A percentile compares a stretch with the other conserved stretches of the same genome.
Conservation (phyloP, 30 jellyfish, hydroid and myxozoan genomes). For the Hydractinia echinata region DNA sequence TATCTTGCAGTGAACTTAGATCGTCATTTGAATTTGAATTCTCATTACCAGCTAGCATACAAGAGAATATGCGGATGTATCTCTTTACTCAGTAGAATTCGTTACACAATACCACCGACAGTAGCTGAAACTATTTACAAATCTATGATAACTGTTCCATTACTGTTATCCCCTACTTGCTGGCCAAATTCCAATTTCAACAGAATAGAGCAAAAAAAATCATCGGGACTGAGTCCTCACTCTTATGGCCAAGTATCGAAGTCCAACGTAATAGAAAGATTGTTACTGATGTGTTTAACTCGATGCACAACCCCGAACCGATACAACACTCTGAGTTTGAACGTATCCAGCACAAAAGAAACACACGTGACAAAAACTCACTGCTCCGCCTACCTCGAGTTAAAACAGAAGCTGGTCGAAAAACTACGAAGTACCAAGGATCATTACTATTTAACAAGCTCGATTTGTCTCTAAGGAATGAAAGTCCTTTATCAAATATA, state of each 20-base stretch:
- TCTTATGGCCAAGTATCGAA: conserved; percentile 53
- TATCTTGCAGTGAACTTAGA: conserved; percentile 54
- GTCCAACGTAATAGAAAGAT: conserved; percentile 37
- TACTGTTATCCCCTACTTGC: conserved; percentile 55
- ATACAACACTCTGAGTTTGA: conserved; percentile 18
- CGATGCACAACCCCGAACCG: conserved; percentile 36
- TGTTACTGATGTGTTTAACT: conserved; percentile 53
- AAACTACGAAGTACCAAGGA: neutral
- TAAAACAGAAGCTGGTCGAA: neutral
- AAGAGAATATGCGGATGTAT: conserved; percentile 42
- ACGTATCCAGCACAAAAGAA: conserved; percentile 20
- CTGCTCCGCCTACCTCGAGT: conserved; percentile 1
- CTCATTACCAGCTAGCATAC: conserved; percentile 44
- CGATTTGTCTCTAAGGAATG: neutral
- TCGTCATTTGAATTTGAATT: conserved; percentile 48
- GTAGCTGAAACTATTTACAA: conserved; percentile 36
- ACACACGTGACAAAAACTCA: conserved; percentile 39
- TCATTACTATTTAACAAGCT: neutral
- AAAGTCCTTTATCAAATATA: neutral
- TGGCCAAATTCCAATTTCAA: conserved; percentile 46
- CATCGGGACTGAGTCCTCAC: conserved; percentile 29
- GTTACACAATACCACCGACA: conserved; percentile 32
- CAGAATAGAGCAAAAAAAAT: conserved; percentile 60
- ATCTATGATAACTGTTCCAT: conserved; percentile 44
- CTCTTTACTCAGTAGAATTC: conserved; percentile 38